Base-by-base conservation (phyloP, 2,113 vertebrate species). In the Psilopogon haemacephalus region DNA sequence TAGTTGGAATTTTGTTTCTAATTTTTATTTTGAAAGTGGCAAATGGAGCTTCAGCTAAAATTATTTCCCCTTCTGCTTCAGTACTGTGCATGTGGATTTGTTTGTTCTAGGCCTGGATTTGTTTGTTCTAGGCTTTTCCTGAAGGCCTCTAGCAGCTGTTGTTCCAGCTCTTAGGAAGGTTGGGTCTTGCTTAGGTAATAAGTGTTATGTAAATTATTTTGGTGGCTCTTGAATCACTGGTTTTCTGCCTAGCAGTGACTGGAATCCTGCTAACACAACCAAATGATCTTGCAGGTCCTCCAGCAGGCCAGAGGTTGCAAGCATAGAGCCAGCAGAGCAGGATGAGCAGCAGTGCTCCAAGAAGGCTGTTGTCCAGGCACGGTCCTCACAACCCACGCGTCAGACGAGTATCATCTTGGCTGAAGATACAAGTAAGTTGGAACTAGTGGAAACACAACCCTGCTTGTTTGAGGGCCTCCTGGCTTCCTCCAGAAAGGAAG, bases 231-330 rank as follows among this genome's bases (percentile, higher is more conserved):
- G 3, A 8, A 46, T 35, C 33, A 27, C 42, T 14, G 8, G 18
- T 2, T 17, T 21, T 11, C 12, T 44, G 21, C 18, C 21, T 67
- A 27, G 30, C n/a, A 7, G 30, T 55, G 24, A 17, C 5, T 46
- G 3, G 38, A 33, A 27, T 30, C 48, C 15, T 35, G 9, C 77
- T 92, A 46, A 89, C 10, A 17, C 11, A 32, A 1, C 23, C 21
- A 5, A 5, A 18, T 75, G 11, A 89, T 8, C 5, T 68, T 33
- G 2, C 32, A 99, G 99, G 99, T 98, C 98, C 1, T 99, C 99
- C 4, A 99, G 98, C 30, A 98, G 99, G 89, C 99, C 99, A 0
- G 99, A 99, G 85, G 98, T 99, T 10, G 99, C 98, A 3, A 99
- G 98, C 90, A 98, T 99, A 27, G 98, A 98, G 71, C 97, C 98